Evolutionary conservation across 1,140 invertebrate species (phyloP).

Genomic region (Pseudomyrmex flavicornis): DNA sequence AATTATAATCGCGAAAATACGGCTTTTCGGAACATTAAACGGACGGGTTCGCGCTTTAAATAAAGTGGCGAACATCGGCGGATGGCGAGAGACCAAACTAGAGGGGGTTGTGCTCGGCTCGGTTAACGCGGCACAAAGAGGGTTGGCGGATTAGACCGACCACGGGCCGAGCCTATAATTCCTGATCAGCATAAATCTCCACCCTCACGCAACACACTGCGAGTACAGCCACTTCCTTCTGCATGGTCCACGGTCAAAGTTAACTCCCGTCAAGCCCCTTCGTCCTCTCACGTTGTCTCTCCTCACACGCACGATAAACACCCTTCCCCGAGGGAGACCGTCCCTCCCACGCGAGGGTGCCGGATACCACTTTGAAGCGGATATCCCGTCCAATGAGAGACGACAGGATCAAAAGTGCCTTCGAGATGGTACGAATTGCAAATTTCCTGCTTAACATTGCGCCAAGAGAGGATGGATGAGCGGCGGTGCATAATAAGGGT

Average conservation of each 20-base stretch:
- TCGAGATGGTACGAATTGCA: conserved; percentile 72
- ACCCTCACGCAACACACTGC: conserved; percentile 42
- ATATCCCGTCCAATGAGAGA: conserved; percentile 61
- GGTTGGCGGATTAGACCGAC: conserved; percentile 67
- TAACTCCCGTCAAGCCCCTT: conserved; percentile 44
- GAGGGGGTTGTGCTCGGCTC: conserved; percentile 15
- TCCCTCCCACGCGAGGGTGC: neutral
- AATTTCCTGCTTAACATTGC: conserved; percentile 67
- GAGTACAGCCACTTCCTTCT: conserved; percentile 58
- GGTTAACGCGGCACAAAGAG: conserved; percentile 72
- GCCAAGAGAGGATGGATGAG: conserved; percentile 42
- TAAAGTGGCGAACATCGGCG: conserved; percentile 69
- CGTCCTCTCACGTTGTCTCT: conserved; percentile 6
- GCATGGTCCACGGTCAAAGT: conserved; percentile 68
- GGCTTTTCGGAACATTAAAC: conserved; percentile 80
- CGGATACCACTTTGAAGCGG: conserved; percentile 67
- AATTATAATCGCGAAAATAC: conserved; percentile 81
- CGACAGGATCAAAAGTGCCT: conserved; percentile 72
- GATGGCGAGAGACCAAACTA: conserved; percentile 1
- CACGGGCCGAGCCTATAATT: conserved; percentile 77
- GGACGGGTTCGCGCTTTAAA: conserved; percentile 70
- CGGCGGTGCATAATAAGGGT: conserved; percentile 64
- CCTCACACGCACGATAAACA: conserved; percentile 48
- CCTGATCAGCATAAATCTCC: conserved; percentile 79
- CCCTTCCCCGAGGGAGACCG: conserved; percentile 37